Evolutionary conservation across 2,888 invertebrate species (phyloP).

Genomic region (Philereme vetulata): DNA sequence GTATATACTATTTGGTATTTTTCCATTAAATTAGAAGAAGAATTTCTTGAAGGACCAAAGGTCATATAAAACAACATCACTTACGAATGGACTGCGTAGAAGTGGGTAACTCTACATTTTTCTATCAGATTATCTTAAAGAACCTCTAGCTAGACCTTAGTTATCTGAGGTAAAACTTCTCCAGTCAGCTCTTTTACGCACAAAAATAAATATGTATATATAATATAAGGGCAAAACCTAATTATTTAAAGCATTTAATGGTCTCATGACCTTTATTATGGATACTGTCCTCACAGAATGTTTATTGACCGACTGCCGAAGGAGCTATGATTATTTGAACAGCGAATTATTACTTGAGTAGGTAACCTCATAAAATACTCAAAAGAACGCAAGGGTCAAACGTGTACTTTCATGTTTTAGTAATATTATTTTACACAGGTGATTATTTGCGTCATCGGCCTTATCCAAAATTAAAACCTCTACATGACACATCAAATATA

Average conservation of each 20-base stretch:
- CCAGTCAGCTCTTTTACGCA: not conserved
- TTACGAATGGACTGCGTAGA: no score
- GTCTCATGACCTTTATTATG: not conserved
- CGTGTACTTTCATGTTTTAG: constrained; percentile 23
- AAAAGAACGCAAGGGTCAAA: not conserved
- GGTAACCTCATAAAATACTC: constrained; percentile 4
- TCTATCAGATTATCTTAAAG: no score
- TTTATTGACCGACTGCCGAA: no score
- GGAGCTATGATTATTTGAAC: constrained; percentile 1
- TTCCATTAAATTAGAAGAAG: no score
- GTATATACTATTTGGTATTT: not conserved
- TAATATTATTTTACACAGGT: constrained; percentile 4
- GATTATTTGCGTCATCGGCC: no score
- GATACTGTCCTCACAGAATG: not conserved
- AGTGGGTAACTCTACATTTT: no score
- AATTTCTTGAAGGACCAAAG: no score
- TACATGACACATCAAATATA: no score
- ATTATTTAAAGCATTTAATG: not conserved
- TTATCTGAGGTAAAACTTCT: not conserved
- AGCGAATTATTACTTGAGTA: constrained; percentile 1
- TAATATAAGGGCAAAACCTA: not conserved
- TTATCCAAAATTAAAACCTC: not conserved
- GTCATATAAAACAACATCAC: no score
- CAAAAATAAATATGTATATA: not conserved
- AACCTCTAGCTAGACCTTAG: no score